Evolutionary conservation across 2,113 vertebrate genomes (phyloP), one percentile per base, ranked within the genome.

Genomic region (Nanorana parkeri): DNA sequence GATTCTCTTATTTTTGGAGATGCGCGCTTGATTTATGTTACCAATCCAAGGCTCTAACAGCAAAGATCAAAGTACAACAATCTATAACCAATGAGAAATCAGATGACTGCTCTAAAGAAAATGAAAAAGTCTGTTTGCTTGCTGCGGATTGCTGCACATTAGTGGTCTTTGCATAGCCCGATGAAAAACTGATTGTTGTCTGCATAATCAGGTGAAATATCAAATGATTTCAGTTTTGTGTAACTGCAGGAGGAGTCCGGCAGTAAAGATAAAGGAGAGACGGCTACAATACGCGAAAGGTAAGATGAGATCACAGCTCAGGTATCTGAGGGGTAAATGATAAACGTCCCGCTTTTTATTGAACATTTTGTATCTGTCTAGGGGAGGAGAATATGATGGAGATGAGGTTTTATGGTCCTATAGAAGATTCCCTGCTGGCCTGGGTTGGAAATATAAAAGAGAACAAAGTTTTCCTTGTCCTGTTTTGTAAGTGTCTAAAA

Each of bases 401-500:
- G 29, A 41, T 68, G 11, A 68, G 65, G 60, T 68, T 79, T 41
- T 10, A 79, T 29, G 26, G 58, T 23, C 51, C 47, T 23, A 5
- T 67, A 15, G 65, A 51, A 24, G 65, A 79, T 21, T 5, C 24
- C 11, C 16, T 68, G 15, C 29, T 79, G 7, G 17, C n/a, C 1
- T 79, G 51, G 64, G 21, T 54, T 20, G 52, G 52, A 2, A 68
- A 19, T 20, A 11, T 20, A 4, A 2, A 17, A 10, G 7, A 32
- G 6, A 2, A 21, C 4, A 55, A 58, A 17, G 24, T 41, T 3
- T 68, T 24, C 54, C 66, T 79, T 26, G 26, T 36, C 26, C 61
- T 79, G 16, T 58, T 68, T 21, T 68, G 77, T 79, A 56, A 79
- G 77, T 68, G 20, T 36, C 26, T 54, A 23, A 23, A n/a, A 4